These are phyloP conservation scores for Albula goreensis DNA, from an alignment of 2,113 vertebrate species.

Conservation along the genomic window DNA sequence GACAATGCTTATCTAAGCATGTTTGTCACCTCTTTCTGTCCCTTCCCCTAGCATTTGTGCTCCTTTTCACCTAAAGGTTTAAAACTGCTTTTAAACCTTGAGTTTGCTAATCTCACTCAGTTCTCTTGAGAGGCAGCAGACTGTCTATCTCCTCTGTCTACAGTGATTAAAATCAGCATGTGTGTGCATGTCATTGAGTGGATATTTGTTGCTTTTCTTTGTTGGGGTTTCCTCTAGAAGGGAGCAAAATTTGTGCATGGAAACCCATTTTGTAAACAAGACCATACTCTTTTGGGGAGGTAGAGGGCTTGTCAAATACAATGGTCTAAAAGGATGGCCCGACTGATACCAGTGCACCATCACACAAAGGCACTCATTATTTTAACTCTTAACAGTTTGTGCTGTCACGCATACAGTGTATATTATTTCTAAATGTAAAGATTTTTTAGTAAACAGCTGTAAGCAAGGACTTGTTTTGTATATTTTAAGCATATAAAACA, in stretches of 20 bases:
- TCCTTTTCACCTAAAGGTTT: not conserved
- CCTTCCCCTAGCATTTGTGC: not conserved
- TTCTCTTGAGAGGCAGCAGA: not conserved
- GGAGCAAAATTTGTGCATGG: not conserved
- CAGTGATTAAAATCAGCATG: not conserved
- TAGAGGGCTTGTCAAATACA: slow-evolving; percentile 31
- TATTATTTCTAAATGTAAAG: slow-evolving; percentile 27
- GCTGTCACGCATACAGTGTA: slow-evolving; percentile 31
- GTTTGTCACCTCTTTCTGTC: not conserved
- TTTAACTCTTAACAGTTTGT: slow-evolving; percentile 21
- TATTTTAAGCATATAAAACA: slow-evolving; percentile 35
- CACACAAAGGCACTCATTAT: slow-evolving; percentile 50
- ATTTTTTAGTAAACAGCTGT: slow-evolving; percentile 16
- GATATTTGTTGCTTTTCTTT: slow-evolving; percentile 2
- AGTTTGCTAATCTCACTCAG: not conserved
- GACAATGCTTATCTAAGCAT: not conserved
- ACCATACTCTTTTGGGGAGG: slow-evolving; percentile 20
- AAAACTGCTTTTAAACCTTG: not conserved
- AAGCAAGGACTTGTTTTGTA: slow-evolving; percentile 4
- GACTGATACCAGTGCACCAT: slow-evolving; percentile 33
- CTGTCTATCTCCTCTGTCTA: not conserved
- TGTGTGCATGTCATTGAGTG: no score
- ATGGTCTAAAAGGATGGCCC: slow-evolving; percentile 38
- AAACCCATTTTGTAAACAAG: slow-evolving; percentile 3
- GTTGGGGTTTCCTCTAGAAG: not conserved